Evolutionary conservation across 2,113 vertebrate species (phyloP).

Genomic region (Taxidea taxus): DNA sequence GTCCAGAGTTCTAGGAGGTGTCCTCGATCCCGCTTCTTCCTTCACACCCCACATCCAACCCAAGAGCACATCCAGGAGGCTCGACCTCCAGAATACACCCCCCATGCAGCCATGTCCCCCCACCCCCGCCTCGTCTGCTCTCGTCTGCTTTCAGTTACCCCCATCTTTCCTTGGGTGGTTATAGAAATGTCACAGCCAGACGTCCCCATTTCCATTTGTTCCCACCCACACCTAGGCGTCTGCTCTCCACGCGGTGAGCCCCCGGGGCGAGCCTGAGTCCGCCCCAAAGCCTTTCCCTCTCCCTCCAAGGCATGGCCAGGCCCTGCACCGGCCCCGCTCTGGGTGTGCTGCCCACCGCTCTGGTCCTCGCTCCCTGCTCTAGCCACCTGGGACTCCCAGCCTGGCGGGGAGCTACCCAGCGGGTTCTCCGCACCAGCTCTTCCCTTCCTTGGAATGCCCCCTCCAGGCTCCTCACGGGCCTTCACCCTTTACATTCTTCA

Average conservation of each 20-base stretch:
- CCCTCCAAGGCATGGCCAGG: too few species aligned
- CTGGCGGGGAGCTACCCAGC: neutral
- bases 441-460: neutral
- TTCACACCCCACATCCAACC: neutral
- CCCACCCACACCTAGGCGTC: neutral
- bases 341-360: neutral
- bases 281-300: too few species aligned
- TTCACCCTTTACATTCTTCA: neutral
- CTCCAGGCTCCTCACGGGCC: neutral
- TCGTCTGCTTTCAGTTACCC: neutral
- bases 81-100: neutral
- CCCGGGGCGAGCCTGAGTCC: neutral
- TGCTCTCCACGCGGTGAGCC: accelerated
- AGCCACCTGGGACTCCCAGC: too few species aligned
- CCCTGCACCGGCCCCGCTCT: accelerated
- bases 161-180: neutral
- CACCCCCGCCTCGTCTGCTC: too few species aligned
- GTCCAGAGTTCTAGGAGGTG: neutral
- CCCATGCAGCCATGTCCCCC: accelerated
- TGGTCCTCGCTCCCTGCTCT: neutral
- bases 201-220: neutral
- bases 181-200: neutral
- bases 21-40: accelerated
- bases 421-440: too few species aligned
- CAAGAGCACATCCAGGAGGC: neutral